These are phyloP conservation scores for Centruroides sculpturatus DNA, from an alignment of 1,140 invertebrate genomes.

Conservation along the genomic window DNA sequence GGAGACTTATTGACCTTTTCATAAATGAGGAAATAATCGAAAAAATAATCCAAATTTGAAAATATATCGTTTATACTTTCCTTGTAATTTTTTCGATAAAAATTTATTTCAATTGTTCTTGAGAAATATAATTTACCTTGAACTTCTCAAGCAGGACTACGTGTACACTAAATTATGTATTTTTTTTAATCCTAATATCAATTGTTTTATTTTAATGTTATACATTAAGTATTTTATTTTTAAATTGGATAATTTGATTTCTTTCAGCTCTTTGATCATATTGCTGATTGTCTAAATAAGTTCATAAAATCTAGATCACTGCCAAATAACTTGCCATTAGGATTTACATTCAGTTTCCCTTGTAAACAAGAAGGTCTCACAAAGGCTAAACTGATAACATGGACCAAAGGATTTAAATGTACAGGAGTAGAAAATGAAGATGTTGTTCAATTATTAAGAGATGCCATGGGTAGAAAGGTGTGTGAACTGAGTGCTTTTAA, in stretches of 20 bases:
- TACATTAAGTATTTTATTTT: neutral
- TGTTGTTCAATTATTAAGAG: slow-evolving; percentile 62
- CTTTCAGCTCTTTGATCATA: slow-evolving; percentile 84
- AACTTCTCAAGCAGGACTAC: too few relatives aligned
- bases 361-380: slow-evolving; percentile 76
- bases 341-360: slow-evolving; percentile 98
- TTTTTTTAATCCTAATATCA: too few relatives aligned
- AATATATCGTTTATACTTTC: too few relatives aligned
- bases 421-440: slow-evolving; percentile 70
- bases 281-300: slow-evolving; percentile 82
- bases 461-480: slow-evolving; percentile 54
- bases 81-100: too few relatives aligned
- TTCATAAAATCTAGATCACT: slow-evolving; percentile 36
- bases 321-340: slow-evolving; percentile 61
- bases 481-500: neutral
- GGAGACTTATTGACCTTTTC: too few relatives aligned
- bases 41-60: too few relatives aligned
- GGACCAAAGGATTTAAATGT: slow-evolving; percentile 93
- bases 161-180: too few relatives aligned
- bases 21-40: too few relatives aligned
- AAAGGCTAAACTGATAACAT: slow-evolving; percentile 68
- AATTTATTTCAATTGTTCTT: too few relatives aligned
- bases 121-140: neutral
- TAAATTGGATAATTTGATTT: neutral
- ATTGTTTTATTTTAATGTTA: neutral